Evolutionary conservation across 2,888 invertebrate species (phyloP).

Genomic region (Acleris cristana): DNA sequence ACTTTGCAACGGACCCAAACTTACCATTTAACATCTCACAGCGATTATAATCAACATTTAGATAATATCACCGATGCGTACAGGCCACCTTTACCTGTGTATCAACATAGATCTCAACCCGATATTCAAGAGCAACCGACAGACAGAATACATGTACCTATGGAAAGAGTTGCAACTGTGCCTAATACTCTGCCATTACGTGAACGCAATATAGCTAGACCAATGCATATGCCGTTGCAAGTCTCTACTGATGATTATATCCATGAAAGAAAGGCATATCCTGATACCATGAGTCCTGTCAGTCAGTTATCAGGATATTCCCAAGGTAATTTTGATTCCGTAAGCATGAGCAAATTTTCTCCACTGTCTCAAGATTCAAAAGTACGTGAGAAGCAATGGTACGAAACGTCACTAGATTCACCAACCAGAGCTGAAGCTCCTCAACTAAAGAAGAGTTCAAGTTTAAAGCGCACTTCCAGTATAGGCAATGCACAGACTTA

Average conservation of each 20-base stretch:
- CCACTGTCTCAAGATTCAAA: conserved; percentile 74
- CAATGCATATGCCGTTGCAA: conserved; percentile 72
- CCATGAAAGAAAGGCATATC: conserved; percentile 61
- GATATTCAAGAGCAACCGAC: conserved; percentile 70
- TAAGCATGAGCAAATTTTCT: conserved; percentile 73
- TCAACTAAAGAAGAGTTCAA: conserved; percentile 71
- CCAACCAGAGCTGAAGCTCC: conserved; percentile 70
- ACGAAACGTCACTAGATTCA: conserved; percentile 87
- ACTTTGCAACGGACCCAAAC: conserved; percentile 79
- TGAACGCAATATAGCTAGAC: conserved; percentile 68
- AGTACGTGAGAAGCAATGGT: conserved; percentile 86
- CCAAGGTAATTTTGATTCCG: conserved; percentile 69
- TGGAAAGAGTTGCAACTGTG: conserved; percentile 64
- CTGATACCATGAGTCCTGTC: conserved; percentile 71
- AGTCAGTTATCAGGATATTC: conserved; percentile 75
- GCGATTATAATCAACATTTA: conserved; percentile 78
- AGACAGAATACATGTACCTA: conserved; percentile 58
- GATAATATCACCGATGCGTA: conserved; percentile 70
- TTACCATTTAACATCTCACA: conserved; percentile 78
- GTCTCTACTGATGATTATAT: conserved; percentile 75
- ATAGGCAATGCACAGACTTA: conserved; percentile 80
- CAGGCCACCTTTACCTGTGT: conserved; percentile 59
- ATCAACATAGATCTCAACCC: conserved; percentile 74
- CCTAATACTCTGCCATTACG: conserved; percentile 74
- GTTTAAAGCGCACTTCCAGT: conserved; percentile 82